Evolutionary conservation across 2,888 invertebrate genomes (phyloP).

Genomic region (Caenorhabditis angaria): DNA sequence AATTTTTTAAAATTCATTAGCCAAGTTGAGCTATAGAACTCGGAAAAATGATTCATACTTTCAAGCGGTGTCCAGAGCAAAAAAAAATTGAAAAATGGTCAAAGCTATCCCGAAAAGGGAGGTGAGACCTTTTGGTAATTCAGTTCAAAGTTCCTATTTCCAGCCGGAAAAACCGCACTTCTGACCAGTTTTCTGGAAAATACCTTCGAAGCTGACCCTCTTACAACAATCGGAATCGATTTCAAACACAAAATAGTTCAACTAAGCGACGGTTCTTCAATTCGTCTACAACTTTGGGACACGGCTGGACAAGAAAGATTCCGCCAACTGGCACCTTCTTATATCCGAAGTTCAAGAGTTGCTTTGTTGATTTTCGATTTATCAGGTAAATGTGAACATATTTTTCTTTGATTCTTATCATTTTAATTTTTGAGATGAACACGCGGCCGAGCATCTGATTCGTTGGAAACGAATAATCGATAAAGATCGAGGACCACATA

Average conservation of each 20-base stretch:
- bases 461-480: slow-evolving; percentile 50
- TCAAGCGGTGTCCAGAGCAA: no score
- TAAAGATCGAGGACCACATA: slow-evolving; percentile 35
- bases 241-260: slow-evolving; percentile 53
- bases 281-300: slow-evolving; percentile 57
- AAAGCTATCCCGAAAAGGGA: no score
- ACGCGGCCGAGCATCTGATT: slow-evolving; percentile 34
- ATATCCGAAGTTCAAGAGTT: slow-evolving; percentile 51
- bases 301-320: slow-evolving; percentile 58
- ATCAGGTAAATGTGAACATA: slow-evolving; percentile 19
- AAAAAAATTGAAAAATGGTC: no score
- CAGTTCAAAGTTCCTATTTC: no score
- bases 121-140: no score
- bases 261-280: slow-evolving; percentile 44
- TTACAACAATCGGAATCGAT: slow-evolving; percentile 57
- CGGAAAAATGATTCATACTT: no score
- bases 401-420: background rate
- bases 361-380: slow-evolving; percentile 55
- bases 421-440: slow-evolving; percentile 24
- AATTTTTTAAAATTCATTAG: no score
- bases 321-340: slow-evolving; percentile 53
- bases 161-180: slow-evolving; percentile 57
- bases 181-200: slow-evolving; percentile 48
- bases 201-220: slow-evolving; percentile 44
- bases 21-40: no score